Evolutionary conservation across 2,113 vertebrate species (phyloP), one percentile per base, ranked within the genome.

Genomic region (Oophaga pumilio): DNA sequence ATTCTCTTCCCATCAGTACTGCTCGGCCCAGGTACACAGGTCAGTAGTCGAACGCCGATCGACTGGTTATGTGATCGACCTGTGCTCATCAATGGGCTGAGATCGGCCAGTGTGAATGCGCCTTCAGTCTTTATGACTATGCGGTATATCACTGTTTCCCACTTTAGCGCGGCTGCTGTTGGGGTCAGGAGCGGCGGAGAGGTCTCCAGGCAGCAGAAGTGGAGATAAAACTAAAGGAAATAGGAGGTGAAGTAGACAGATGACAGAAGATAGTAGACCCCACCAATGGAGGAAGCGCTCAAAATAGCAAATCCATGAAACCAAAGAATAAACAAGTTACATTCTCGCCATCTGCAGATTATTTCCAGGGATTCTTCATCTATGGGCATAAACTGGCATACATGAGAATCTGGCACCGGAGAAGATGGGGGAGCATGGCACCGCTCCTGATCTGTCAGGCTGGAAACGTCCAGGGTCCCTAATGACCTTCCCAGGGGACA

Each of bases 221-320:
- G n/a, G 24, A 59, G 77, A 80, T 80, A 80, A 60, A 57, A 59
- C 77, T 59, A 20, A 15, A 60, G 77, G 77, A 80, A 80, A 80
- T 60, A 15, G 56, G 56, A 80, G 77, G 77, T 76, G 49, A 57
- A 59, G 77, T 17, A 60, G 77, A 60, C 56, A 59, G 77, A 80
- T 60, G 60, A 60, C 20, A 20, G 56, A 59, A 59, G 77, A 80
- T 60, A 80, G 33, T 33, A 11, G 56, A 59, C 77, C 56, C 77
- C 77, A 26, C 53, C 77, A 8, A 59, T 28, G 6, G 53, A 50
- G 77, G 24, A 26, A 17, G 17, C 7, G 77, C 53, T 59, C 26
- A 59, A 80, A 59, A 80, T 80, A 80, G 56, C 14, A 80, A 59
- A 80, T 26, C 52, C 76, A 79, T 73, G 69, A 43, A 73, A 15